phyloP scores from a whole-genome alignment of 2,888 invertebrate genomes.

The Rhingia campestris region DNA sequence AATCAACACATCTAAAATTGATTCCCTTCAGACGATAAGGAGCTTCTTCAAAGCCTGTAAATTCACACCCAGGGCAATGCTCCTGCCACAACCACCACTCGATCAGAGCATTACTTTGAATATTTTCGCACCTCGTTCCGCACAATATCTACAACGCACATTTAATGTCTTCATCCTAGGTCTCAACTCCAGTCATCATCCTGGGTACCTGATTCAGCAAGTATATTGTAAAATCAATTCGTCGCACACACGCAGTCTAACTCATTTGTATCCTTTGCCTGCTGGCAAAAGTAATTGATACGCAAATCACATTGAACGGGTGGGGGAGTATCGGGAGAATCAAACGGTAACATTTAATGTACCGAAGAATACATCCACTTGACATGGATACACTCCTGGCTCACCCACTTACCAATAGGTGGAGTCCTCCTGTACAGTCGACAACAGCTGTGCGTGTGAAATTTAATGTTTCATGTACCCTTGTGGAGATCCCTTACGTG shows the following conservation, averaged over 20 bases:
- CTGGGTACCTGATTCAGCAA: constrained; percentile 59
- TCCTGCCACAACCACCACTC: neutral
- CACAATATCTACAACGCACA: constrained; percentile 1
- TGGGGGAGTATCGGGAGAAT: constrained; percentile 4
- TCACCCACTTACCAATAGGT: constrained; percentile 4
- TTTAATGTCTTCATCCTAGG: constrained; percentile 34
- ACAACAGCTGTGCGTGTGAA: constrained; percentile 60
- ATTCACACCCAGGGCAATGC: neutral
- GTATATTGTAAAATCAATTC: constrained; percentile 71
- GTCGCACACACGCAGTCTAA: constrained; percentile 42
- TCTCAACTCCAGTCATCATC: constrained; percentile 24
- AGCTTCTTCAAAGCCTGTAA: constrained; percentile 5
- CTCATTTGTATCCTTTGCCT: constrained; percentile 5
- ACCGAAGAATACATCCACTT: constrained; percentile 32
- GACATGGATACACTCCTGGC: neutral
- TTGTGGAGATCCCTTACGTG: constrained; percentile 66
- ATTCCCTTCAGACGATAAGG: neutral
- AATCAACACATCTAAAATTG: constrained; percentile 18
- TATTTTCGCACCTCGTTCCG: constrained; percentile 27
- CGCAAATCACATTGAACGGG: constrained; percentile 58
- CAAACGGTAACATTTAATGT: constrained; percentile 48
- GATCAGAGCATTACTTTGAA: neutral
- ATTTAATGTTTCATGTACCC: constrained; percentile 67
- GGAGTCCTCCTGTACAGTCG: neutral
- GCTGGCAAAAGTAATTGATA: constrained; percentile 67